Evolutionary conservation across 2,113 vertebrate genomes (phyloP).

Genomic region (Irena cyanogastra): DNA sequence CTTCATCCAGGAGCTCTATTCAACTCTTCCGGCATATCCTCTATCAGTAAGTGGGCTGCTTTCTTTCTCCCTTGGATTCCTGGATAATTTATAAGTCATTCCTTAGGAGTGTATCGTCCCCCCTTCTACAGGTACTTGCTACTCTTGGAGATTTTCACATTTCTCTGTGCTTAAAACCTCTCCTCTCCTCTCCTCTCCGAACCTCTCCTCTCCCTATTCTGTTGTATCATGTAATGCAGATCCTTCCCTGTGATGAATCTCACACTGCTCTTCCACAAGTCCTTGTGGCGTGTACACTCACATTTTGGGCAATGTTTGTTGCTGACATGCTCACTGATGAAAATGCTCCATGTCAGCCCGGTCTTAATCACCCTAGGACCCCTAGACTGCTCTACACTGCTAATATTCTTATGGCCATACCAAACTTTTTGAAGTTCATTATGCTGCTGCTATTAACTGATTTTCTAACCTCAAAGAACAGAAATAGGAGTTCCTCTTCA

Average conservation of each 20-base stretch:
- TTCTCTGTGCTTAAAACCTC: background rate
- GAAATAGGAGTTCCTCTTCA: background rate
- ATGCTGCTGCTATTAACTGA: background rate
- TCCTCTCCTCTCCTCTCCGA: background rate
- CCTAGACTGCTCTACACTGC: background rate
- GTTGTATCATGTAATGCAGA: background rate
- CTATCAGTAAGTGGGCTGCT: fast-evolving
- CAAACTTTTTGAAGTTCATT: background rate
- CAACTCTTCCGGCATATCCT: background rate
- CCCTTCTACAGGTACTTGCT: background rate
- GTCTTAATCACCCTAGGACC: background rate
- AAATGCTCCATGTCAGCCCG: background rate
- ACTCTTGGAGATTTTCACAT: background rate
- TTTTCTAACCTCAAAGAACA: background rate
- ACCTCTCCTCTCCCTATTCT: background rate
- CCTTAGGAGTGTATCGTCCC: background rate
- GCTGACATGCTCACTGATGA: background rate
- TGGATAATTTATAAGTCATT: background rate
- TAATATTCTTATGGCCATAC: background rate
- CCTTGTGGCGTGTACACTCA: background rate
- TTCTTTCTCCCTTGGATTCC: background rate
- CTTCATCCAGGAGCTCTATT: background rate
- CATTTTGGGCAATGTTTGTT: background rate
- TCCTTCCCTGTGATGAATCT: background rate
- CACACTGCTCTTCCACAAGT: background rate